A percentile compares a stretch with the other conserved stretches of the same genome.
These are phyloP conservation scores for Poecilia gillii DNA, from an alignment of 2,797 vertebrate genomes.

Conservation along the genomic window DNA sequence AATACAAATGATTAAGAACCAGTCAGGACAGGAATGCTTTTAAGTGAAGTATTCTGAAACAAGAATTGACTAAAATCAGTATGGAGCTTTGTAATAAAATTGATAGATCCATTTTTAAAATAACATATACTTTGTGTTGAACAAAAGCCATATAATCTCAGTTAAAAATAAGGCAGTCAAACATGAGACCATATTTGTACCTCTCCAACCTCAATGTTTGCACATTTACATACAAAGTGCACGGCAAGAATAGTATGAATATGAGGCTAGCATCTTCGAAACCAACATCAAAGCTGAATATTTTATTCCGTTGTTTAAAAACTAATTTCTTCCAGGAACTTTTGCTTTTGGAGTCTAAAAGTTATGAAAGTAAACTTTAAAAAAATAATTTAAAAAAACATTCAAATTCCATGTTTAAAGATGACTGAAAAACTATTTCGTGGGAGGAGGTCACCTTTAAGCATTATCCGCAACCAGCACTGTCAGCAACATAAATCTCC, in stretches of 20 bases:
- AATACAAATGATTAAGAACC: neutral
- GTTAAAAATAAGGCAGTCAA: neutral
- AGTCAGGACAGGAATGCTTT: neutral
- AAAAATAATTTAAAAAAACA: neutral
- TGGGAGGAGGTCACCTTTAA: slow-evolving; percentile 28
- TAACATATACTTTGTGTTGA: neutral
- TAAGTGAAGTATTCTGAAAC: neutral
- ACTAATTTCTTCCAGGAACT: neutral
- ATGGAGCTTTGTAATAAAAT: neutral
- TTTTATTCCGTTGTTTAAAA: neutral
- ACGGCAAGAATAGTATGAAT: neutral
- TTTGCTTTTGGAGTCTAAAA: neutral
- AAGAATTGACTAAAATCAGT: neutral
- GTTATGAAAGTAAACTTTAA: neutral
- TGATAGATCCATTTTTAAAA: neutral
- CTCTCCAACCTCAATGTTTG: neutral
- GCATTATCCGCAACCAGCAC: slow-evolving; percentile 44
- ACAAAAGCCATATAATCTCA: neutral
- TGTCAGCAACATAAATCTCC: slow-evolving; percentile 58
- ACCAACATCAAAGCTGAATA: neutral
- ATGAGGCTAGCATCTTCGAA: neutral
- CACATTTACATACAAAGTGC: neutral
- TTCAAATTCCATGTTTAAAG: slow-evolving; percentile 6
- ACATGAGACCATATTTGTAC: neutral
- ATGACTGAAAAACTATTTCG: neutral